Evolutionary conservation across 64 coral and sea anemone species (phyloP), one percentile per base, ranked within the genome.

Genomic region (Montipora foliosa): DNA sequence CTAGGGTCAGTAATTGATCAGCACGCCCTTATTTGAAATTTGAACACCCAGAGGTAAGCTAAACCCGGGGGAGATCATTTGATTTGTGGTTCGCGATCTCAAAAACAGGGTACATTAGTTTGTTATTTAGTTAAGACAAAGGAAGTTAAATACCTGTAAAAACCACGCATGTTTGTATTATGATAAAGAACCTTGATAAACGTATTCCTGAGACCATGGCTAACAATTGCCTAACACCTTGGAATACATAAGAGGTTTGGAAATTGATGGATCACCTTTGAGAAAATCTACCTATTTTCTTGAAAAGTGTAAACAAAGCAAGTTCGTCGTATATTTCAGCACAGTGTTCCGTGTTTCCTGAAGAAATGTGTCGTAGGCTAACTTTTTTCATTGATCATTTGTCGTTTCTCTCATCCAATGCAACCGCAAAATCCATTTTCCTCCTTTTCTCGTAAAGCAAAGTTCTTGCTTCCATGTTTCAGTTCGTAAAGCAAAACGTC

Each of bases 111-210:
- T 12, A 14, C 47, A 11, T 19, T 14, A 49, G 12, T 16, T 9
- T 13, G 4, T 83, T 67, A 7, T 66, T 66, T 67, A 71, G 47
- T 3, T 14, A 46, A 0, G 1, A 86, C 10, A n/a, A 71, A 49
- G 44, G 44, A 44, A 11, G 67, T 62, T 78, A 69, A 64, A 48
- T 86, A 86, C 82, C 82, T 51, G 60, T n/a, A 22, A 37, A 8
- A 67, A 86, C 17, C 5, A 86, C 17, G 47, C 82, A 86, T 17
- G n/a, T 69, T 16, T 86, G 82, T 22, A 72, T 70, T 82, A 82
- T 8, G 82, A 71, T 20, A 3, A 86, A n/a, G 5, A 70, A 13
- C 15, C 16, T 12, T n/a, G 64, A 49, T 20, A 71, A 49, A 70
- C 62, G 0, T 47, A 5, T 67, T 64, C 64, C 70, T 49, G 67